Evolutionary conservation across 2,888 invertebrate genomes (phyloP), one percentile per base, ranked within the genome.

Genomic region (Tholera decimalis): DNA sequence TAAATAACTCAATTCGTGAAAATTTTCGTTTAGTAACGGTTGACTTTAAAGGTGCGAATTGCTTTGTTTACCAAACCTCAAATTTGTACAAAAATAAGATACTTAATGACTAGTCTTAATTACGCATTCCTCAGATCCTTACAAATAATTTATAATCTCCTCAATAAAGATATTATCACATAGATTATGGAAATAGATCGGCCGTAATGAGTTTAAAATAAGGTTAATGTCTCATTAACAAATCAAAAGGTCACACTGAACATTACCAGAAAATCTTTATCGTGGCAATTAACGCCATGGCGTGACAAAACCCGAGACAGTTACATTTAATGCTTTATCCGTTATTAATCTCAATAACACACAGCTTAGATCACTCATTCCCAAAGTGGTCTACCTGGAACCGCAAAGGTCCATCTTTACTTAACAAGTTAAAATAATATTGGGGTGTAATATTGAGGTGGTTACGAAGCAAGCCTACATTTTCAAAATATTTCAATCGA

Each of bases 141-240:
- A 35, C 7, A 28, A 55, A 18, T 28, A 55, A 66, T 28, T 62
- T 18, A 58, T n/a, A 35, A 46, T 47, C 44, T 9, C 18, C 6
- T 63, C 18, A 63, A 71, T 71, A 56, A 50, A 55, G 28, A 55
- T 54, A 69, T 55, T 54, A 20, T 53, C 20, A 15, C 4, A 1
- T 43, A 55, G 50, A 55, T n/a, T 46, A 56, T 69, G 63, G 55
- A 69, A 69, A 41, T 35, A 62, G 49, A 70, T 56, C 44, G 18
- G 0, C 3, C 4, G 8, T 60, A 60, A 74, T 57, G 24, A 55
- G 47, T 37, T n/a, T 24, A 33, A 50, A 74, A 60, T 56, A 49
- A 69, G 74, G 74, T 64, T 80, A 82, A 82, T 79, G 49, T 44
- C 77, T 71, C 37, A 81, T 83, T 73, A 75, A 77, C 60, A 75